These are phyloP conservation scores for Zoroaster sp. DNA, from an alignment of 53 echinoderm and acorn worm genomes.

Conservation along the genomic window DNA sequence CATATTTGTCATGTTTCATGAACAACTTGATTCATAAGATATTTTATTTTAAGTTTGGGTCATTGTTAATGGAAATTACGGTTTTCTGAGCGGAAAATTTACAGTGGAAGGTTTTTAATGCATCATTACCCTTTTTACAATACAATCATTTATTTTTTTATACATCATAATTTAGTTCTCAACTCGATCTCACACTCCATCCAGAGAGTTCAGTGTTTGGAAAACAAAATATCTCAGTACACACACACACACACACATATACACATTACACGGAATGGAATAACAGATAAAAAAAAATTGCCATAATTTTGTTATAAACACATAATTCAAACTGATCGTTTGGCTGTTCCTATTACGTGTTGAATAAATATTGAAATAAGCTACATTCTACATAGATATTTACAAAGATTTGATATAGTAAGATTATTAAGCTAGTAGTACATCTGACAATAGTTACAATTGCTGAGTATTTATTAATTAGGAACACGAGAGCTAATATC, in stretches of 20 bases:
- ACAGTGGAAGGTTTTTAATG: neutral
- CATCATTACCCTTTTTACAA: conserved; percentile 35
- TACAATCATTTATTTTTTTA: conserved; percentile 18
- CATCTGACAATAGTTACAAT: conserved; percentile 6
- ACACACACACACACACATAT: conserved; percentile 44
- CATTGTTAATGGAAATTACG: neutral
- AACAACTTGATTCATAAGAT: neutral
- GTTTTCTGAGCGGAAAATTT: neutral
- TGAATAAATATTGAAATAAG: conserved; percentile 57
- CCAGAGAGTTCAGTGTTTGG: neutral
- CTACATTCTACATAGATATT: conserved; percentile 59
- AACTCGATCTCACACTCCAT: neutral
- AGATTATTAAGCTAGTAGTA: conserved; percentile 31
- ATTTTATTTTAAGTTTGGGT: neutral
- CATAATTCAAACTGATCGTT: conserved; percentile 37
- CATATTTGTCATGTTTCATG: neutral
- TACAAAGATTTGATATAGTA: conserved; percentile 52
- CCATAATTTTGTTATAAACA: conserved; percentile 49
- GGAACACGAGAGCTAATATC: neutral
- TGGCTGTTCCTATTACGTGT: conserved; percentile 21
- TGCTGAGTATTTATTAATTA: neutral
- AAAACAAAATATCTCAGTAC: neutral
- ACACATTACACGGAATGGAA: conserved; percentile 55
- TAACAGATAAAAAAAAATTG: conserved; percentile 35
- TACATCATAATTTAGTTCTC: conserved; percentile 48